Conservation (phyloP, 92 coral and sea anemone species). For the Hydrozoanthus gracilis region DNA sequence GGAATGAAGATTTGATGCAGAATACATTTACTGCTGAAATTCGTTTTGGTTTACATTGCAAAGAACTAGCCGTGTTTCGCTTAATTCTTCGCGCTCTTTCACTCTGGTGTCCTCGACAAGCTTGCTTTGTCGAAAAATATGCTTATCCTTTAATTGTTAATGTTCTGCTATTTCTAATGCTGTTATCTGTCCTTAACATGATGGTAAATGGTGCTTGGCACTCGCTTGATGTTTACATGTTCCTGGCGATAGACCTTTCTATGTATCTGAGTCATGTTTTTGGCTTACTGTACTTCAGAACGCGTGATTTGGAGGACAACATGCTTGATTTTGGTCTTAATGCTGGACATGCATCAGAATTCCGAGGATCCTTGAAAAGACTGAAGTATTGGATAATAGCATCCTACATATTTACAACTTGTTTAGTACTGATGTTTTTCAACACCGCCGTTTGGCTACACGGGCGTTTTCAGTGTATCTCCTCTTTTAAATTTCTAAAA, state of each 20-base stretch:
- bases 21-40: too few species aligned
- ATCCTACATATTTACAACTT: slow-evolving; percentile 38
- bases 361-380: slow-evolving; percentile 28
- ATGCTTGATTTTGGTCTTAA: slow-evolving; percentile 40
- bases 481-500: slow-evolving; percentile 56
- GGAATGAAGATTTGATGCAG: too few species aligned
- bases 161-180: slow-evolving; percentile 49
- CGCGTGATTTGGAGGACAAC: slow-evolving; percentile 65
- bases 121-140: slow-evolving; percentile 43
- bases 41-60: slow-evolving; percentile 18
- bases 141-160: slow-evolving; percentile 58
- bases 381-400: slow-evolving; percentile 46
- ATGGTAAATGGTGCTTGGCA: slow-evolving; percentile 49
- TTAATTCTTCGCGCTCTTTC: slow-evolving; percentile 60
- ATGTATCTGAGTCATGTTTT: slow-evolving; percentile 68
- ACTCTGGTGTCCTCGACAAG: slow-evolving; percentile 63
- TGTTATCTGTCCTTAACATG: slow-evolving; percentile 22
- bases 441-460: slow-evolving; percentile 62
- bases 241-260: slow-evolving; percentile 55
- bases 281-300: slow-evolving; percentile 61
- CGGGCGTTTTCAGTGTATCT: slow-evolving; percentile 56
- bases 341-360: background rate
- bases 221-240: slow-evolving; percentile 55
- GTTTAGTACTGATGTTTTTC: slow-evolving; percentile 54
- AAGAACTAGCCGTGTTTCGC: slow-evolving; percentile 51